phyloP scores from a whole-genome alignment of 2,113 vertebrate genomes.

The Amblyopsis rosae region DNA sequence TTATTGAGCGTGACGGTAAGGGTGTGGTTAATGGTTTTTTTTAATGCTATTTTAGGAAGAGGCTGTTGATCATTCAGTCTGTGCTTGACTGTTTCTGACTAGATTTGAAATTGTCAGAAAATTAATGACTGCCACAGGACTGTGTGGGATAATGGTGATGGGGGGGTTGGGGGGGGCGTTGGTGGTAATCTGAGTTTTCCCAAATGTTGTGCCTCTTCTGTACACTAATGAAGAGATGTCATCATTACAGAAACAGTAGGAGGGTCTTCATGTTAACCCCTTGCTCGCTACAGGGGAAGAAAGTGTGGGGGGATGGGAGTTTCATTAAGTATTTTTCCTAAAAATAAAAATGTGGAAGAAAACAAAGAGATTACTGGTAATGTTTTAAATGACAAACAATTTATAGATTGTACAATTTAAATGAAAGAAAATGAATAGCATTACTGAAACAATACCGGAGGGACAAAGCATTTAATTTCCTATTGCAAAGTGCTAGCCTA shows the following conservation, averaged over 20 bases:
- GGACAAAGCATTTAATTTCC: slow-evolving; percentile 53
- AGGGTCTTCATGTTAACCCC: slow-evolving; percentile 25
- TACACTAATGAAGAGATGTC: slow-evolving; percentile 56
- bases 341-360: slow-evolving; percentile 19
- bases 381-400: not conserved
- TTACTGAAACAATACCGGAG: slow-evolving; percentile 50
- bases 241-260: slow-evolving; percentile 34
- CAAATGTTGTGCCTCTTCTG: slow-evolving; percentile 41
- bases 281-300: slow-evolving; percentile 1
- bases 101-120: slow-evolving; percentile 36
- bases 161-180: not conserved
- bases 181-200: slow-evolving; percentile 20
- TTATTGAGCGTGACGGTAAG: too few species aligned
- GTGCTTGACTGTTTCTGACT: slow-evolving; percentile 47
- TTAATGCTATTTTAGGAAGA: slow-evolving; percentile 8
- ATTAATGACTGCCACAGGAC: slow-evolving; percentile 38
- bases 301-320: not conserved
- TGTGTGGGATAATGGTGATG: not conserved
- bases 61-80: slow-evolving; percentile 21
- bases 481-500: slow-evolving; percentile 55
- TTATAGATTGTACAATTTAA: not conserved
- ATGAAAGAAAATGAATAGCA: slow-evolving; percentile 12
- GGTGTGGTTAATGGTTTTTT: too few species aligned
- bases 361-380: slow-evolving; percentile 14
- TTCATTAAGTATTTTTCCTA: slow-evolving; percentile 11